Conservation (phyloP, 2,797 vertebrate species). For the Urosaurus nigricauda region DNA sequence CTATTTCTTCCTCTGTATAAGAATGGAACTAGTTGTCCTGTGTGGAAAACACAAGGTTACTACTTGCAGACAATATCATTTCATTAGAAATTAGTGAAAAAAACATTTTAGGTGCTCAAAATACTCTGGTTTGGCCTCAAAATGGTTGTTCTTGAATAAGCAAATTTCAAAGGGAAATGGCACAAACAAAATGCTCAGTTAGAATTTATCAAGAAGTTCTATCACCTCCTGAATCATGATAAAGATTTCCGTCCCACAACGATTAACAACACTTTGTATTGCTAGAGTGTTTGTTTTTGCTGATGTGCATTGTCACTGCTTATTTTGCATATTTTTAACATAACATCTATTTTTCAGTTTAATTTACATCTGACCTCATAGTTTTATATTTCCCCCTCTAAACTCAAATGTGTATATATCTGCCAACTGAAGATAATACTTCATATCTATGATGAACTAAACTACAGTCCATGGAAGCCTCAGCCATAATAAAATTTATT, state of each 20-base stretch:
- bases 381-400: slow-evolving; percentile 5
- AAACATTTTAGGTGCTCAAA: neutral
- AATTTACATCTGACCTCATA: neutral
- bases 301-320: neutral
- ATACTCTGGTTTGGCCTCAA: no score
- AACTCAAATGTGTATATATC: neutral
- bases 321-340: neutral
- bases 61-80: neutral
- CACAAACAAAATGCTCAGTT: no score
- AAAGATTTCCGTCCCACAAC: neutral
- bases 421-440: neutral
- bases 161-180: neutral
- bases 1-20: neutral
- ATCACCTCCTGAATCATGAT: neutral
- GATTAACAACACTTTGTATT: neutral
- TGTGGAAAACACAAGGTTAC: neutral
- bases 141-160: neutral
- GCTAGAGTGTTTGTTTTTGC: neutral
- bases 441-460: neutral
- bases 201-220: neutral
- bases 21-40: no score
- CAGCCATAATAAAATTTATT: neutral
- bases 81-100: neutral
- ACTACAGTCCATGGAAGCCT: neutral
- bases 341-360: no score